Evolutionary conservation across 2,797 vertebrate genomes (phyloP).

Genomic region (Philypnodon macrostomus): DNA sequence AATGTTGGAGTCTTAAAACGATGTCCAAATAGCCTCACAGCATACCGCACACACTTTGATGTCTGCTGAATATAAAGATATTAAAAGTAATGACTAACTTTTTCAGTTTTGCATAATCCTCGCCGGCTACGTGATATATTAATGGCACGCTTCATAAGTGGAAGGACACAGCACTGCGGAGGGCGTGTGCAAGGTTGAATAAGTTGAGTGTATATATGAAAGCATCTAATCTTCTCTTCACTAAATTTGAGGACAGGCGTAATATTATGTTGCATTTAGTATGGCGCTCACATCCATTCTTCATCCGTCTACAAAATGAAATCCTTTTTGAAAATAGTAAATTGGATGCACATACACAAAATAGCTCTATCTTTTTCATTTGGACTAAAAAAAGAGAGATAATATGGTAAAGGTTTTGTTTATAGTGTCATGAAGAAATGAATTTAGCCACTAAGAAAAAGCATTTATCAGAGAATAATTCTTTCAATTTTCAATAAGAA

Average conservation of each 20-base stretch:
- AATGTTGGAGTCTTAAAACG: slow-evolving; percentile 5
- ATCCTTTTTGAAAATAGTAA: neutral
- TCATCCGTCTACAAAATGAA: neutral
- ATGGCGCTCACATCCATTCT: neutral
- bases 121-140: neutral
- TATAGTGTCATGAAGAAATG: neutral
- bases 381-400: too few species aligned
- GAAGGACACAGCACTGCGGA: neutral
- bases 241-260: neutral
- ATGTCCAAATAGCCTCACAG: slow-evolving; percentile 14
- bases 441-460: neutral
- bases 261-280: neutral
- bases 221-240: neutral
- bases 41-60: slow-evolving; percentile 13
- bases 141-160: neutral
- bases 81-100: slow-evolving; percentile 14
- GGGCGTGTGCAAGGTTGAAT: neutral
- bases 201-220: neutral
- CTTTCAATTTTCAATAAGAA: neutral
- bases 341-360: neutral
- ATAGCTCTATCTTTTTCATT: too few species aligned
- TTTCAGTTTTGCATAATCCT: slow-evolving; percentile 11
- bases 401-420: too few species aligned
- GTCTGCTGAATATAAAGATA: slow-evolving; percentile 3
- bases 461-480: neutral